Evolutionary conservation across 2,797 vertebrate genomes (phyloP).

Genomic region (Denticeps clupeoides): DNA sequence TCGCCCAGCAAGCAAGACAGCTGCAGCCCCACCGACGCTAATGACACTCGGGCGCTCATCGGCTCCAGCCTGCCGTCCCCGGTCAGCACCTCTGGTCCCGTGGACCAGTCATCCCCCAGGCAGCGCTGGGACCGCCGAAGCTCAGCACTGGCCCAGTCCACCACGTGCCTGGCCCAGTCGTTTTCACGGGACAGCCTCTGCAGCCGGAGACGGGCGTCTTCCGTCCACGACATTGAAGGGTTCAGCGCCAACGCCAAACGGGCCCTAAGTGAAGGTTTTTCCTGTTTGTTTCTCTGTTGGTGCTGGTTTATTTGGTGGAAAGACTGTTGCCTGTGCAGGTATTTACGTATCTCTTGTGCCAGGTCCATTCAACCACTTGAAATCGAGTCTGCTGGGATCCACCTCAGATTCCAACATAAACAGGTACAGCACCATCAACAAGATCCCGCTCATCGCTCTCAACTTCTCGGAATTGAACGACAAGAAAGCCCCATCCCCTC

Average conservation of each 20-base stretch:
- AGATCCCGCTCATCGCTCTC: constrained; percentile 93
- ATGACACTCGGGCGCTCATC: constrained; percentile 88
- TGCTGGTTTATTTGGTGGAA: background rate
- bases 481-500: constrained; percentile 86
- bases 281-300: background rate
- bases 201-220: constrained; percentile 88
- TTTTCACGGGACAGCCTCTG: constrained; percentile 81
- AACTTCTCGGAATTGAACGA: constrained; percentile 89
- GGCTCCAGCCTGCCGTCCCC: constrained; percentile 78
- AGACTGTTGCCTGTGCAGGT: constrained; percentile 32
- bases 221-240: constrained; percentile 90
- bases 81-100: constrained; percentile 73
- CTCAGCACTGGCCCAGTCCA: constrained; percentile 73
- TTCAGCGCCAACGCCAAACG: constrained; percentile 76
- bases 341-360: constrained; percentile 61
- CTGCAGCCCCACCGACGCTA: constrained; percentile 80
- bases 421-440: constrained; percentile 98
- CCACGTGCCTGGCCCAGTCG: constrained; percentile 73
- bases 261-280: constrained; percentile 83
- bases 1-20: constrained; percentile 86
- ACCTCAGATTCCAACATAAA: constrained; percentile 98
- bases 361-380: constrained; percentile 96
- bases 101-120: constrained; percentile 89
- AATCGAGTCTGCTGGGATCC: constrained; percentile 91
- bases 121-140: constrained; percentile 79